These are phyloP conservation scores for Danaus plexippus DNA, from an alignment of 1,140 invertebrate species.

Conservation along the genomic window DNA sequence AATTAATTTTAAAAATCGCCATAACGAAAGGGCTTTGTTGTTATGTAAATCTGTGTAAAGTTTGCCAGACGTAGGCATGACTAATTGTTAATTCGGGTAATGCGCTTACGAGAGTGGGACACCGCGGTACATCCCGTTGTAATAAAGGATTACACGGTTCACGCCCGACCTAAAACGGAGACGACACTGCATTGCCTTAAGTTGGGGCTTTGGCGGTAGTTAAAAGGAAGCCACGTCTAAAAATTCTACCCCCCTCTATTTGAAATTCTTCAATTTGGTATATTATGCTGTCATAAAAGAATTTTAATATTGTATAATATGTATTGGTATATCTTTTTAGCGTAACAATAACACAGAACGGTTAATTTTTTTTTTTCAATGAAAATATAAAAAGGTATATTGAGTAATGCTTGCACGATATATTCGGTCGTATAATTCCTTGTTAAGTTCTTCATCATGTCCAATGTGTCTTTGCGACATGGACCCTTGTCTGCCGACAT, in stretches of 20 bases:
- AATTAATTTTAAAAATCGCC: slow-evolving; percentile 69
- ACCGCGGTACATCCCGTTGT: slow-evolving; percentile 36
- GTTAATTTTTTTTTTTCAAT: no score
- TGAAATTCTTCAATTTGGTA: no score
- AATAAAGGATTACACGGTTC: slow-evolving; percentile 52
- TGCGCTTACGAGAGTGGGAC: slow-evolving; percentile 63
- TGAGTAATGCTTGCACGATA: no score
- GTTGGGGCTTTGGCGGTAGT: slow-evolving; percentile 5
- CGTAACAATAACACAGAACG: no score
- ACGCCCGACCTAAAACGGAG: slow-evolving; percentile 4
- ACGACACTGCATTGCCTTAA: neutral
- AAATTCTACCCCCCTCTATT: neutral
- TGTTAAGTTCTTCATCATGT: slow-evolving; percentile 22
- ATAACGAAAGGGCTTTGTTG: slow-evolving; percentile 62
- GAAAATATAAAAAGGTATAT: no score
- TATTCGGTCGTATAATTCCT: neutral
- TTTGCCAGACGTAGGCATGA: slow-evolving; percentile 64
- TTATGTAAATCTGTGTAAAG: slow-evolving; percentile 70
- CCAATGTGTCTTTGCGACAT: slow-evolving; percentile 20
- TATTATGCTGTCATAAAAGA: no score
- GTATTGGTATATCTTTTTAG: no score
- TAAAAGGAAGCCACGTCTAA: neutral
- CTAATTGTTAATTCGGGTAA: slow-evolving; percentile 71
- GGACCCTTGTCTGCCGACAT: slow-evolving; percentile 23
- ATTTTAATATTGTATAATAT: no score